Evolutionary conservation across 1,140 invertebrate species (phyloP).

Genomic region (Drusus annulatus): DNA sequence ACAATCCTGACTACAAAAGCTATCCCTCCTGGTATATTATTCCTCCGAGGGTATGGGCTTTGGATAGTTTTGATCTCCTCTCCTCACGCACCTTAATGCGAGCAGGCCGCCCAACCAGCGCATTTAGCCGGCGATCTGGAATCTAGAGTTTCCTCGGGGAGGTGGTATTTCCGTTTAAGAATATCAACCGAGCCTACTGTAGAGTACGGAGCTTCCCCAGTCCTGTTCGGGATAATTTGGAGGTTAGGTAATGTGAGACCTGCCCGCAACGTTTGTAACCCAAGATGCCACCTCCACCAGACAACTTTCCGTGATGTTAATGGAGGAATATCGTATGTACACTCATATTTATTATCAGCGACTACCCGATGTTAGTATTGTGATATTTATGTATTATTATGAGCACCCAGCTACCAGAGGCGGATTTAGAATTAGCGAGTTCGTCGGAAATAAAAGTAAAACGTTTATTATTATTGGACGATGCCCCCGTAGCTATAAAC

Average conservation of each 20-base stretch:
- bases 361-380: conserved; percentile 9
- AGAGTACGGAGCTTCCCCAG: not conserved
- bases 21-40: too few species aligned
- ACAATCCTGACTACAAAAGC: too few species aligned
- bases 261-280: conserved; percentile 10
- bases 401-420: not conserved
- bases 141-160: not conserved
- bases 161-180: too few species aligned
- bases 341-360: conserved; percentile 36
- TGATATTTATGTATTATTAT: conserved; percentile 26
- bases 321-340: conserved; percentile 37
- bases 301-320: conserved; percentile 36
- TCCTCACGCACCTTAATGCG: too few species aligned
- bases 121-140: not conserved
- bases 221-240: conserved; percentile 27
- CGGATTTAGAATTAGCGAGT: not conserved
- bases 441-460: not conserved
- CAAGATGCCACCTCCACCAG: conserved; percentile 8
- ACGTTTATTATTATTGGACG: too few species aligned
- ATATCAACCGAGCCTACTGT: not conserved
- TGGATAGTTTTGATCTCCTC: too few species aligned
- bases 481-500: too few species aligned
- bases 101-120: not conserved
- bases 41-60: too few species aligned
- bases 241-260: conserved; percentile 26